Base-by-base conservation (phyloP, 2,888 invertebrate species). In the Idaea dimidiata region DNA sequence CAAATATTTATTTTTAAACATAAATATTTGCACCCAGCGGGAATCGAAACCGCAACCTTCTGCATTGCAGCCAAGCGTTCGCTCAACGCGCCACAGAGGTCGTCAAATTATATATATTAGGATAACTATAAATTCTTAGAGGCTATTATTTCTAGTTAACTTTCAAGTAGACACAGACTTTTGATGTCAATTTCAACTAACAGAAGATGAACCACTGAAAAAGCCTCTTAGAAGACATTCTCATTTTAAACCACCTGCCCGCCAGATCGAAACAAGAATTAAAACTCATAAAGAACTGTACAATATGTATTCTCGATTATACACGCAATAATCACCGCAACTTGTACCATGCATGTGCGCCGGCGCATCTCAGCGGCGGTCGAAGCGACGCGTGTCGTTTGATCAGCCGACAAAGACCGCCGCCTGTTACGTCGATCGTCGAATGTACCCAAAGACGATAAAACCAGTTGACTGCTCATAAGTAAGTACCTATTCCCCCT, bases 381-480 rank as follows among this genome's bases (percentile, higher is more conserved):
- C 75, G 82, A 79, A 77, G 81, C 78, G 82, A 77, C 79, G 82
- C 84, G 79, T 81, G 81, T 78, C 81, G 78, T 91, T 91, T 91
- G 90, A 88, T 79, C 72, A 73, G 82, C 90, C 91, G 90, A 88
- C 90, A 90, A 91, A 90, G 88, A 64, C 43, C 69, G 78, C 84
- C 85, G 85, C 80, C 79, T 75, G 73, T 74, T 74, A 81, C 83
- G 84, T 83, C 58, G 59, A 59, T 59, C 59, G 61, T 58, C 57
- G 59, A 59, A 59, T 64, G 24, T 66, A 60, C 61, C 60, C 58
- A 24, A 59, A 57, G 59, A 17, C 57, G 31, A 55, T 58, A 55
- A 16, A 63, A 57, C n/a, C n/a, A n/a, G n/a, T n/a, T n/a, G n/a
- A n/a, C n/a, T n/a, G n/a, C n/a, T n/a, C n/a, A n/a, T n/a, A n/a